Percentiles rank a stretch among this genome's conserved stretches.
Conservation (phyloP, 2,888 invertebrate species). For the Tetranychus truncatus region DNA sequence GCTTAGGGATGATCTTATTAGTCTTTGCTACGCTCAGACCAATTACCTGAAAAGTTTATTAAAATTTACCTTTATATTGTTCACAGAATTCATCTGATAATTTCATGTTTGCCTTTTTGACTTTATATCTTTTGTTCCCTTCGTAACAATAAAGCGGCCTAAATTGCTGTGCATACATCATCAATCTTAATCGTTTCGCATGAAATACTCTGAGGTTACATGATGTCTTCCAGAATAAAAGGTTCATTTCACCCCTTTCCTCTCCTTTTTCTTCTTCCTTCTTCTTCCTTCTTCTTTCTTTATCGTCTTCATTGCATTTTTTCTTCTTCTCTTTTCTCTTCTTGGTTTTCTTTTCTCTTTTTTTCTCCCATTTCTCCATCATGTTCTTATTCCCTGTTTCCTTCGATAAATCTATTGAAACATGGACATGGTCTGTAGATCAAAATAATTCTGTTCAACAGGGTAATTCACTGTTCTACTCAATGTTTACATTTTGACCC, state of each 20-base stretch:
- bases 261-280: no score
- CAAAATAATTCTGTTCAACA: slow-evolving; percentile 4
- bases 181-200: slow-evolving; percentile 1
- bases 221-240: slow-evolving; percentile 1
- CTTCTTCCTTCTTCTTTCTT: not conserved
- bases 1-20: no score
- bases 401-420: not conserved
- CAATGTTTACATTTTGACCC: not conserved
- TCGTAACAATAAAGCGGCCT: not conserved
- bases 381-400: not conserved
- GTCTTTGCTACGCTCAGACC: no score
- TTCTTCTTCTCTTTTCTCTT: not conserved
- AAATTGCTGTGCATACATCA: not conserved
- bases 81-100: no score
- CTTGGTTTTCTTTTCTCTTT: not conserved
- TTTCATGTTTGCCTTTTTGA: no score
- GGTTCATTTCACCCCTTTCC: slow-evolving; percentile 5
- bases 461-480: not conserved
- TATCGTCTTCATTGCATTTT: not conserved
- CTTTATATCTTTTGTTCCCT: no score
- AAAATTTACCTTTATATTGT: no score
- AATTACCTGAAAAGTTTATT: no score
- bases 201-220: not conserved
- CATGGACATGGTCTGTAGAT: slow-evolving; percentile 1
- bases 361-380: not conserved